Percentiles rank a stretch among this genome's conserved stretches.
phyloP scores from a whole-genome alignment of 2,797 vertebrate species.

The Anas georgica region DNA sequence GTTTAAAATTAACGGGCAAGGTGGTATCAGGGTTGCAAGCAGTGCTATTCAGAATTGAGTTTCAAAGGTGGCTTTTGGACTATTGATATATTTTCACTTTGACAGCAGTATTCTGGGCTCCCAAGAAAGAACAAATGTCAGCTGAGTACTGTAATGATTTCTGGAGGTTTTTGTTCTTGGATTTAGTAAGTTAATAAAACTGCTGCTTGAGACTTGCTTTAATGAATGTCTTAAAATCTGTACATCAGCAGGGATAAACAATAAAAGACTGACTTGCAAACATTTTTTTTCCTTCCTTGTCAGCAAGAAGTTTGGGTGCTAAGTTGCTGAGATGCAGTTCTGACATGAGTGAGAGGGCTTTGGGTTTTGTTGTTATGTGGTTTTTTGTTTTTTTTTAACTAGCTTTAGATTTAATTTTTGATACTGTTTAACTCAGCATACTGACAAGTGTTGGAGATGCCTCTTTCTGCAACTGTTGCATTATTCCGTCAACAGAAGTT shows the following conservation, averaged over 20 bases:
- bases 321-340: constrained; percentile 21
- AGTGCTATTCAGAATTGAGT: neutral
- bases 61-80: neutral
- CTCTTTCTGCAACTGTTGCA: neutral
- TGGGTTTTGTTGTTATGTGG: neutral
- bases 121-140: neutral
- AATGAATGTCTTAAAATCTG: constrained; percentile 17
- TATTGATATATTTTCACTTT: constrained; percentile 32
- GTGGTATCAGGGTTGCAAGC: neutral
- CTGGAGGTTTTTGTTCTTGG: constrained; percentile 17
- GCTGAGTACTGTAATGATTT: constrained; percentile 20
- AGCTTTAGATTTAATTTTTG: neutral
- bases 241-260: constrained; percentile 14
- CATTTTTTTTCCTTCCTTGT: constrained; percentile 4
- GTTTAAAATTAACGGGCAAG: neutral
- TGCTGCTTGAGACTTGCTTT: neutral
- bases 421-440: neutral
- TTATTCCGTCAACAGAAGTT: neutral
- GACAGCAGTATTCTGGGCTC: neutral
- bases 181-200: constrained; percentile 38
- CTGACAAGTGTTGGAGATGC: neutral
- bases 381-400: neutral
- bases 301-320: constrained; percentile 29
- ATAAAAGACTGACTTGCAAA: constrained; percentile 24
- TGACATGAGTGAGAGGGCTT: neutral